phyloP scores from a whole-genome alignment of 2,113 vertebrate species.

The Strigops habroptila region DNA sequence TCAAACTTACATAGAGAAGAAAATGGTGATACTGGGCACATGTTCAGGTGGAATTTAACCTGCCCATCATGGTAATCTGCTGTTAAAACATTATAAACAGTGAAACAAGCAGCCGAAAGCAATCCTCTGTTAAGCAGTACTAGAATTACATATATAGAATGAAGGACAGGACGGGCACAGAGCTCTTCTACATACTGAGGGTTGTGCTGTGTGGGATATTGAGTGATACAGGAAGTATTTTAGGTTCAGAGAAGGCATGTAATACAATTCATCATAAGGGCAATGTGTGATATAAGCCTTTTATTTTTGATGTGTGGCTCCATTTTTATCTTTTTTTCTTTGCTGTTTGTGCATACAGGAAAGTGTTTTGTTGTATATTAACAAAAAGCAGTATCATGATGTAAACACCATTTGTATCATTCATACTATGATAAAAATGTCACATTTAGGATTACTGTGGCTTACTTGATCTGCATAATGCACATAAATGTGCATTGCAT shows the following conservation, averaged over 20 bases:
- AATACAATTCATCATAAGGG: not conserved
- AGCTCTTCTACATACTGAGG: not conserved
- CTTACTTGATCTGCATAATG: not conserved
- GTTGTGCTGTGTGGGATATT: not conserved
- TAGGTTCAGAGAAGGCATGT: not conserved
- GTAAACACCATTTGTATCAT: not conserved
- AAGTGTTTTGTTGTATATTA: not conserved
- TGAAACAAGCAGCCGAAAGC: not conserved
- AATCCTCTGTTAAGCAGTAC: not conserved
- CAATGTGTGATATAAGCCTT: not conserved
- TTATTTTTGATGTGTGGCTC: slow-evolving; percentile 7
- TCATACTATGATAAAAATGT: not conserved
- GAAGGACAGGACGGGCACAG: not conserved
- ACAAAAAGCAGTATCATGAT: not conserved
- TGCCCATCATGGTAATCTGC: not conserved
- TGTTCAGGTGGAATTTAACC: not conserved
- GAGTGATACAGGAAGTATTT: not conserved
- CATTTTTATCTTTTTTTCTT: not conserved
- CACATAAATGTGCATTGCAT: not conserved
- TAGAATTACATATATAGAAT: not conserved
- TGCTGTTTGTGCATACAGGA: not conserved
- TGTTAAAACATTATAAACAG: not conserved
- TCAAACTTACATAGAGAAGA: not conserved
- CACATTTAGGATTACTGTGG: not conserved
- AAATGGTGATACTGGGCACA: not conserved